Evolutionary conservation across 37 sponge, comb jelly and placozoan genomes (phyloP).

Genomic region (Haliclona indistincta): DNA sequence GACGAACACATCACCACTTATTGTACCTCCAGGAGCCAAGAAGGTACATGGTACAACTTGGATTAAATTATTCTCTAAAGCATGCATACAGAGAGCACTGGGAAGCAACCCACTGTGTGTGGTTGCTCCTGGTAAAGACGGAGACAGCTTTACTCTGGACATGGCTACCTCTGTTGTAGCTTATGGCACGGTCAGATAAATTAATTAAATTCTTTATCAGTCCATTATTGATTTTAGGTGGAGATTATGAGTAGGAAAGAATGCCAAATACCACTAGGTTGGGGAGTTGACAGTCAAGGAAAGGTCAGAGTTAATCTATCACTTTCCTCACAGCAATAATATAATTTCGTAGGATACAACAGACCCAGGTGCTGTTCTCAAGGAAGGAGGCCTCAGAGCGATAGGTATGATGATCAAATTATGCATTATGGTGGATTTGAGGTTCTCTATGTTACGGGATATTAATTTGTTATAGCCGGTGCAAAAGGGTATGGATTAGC

Average conservation of each 20-base stretch:
- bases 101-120: slow-evolving; percentile 88
- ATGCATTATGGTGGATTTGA: no score
- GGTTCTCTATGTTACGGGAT: no score
- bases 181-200: slow-evolving; percentile 89
- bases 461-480: slow-evolving; percentile 39
- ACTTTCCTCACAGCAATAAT: no score
- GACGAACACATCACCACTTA: slow-evolving; percentile 90
- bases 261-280: slow-evolving; percentile 62
- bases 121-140: slow-evolving; percentile 78
- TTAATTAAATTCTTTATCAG: no score
- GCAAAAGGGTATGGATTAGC: slow-evolving; percentile 93
- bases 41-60: slow-evolving; percentile 27
- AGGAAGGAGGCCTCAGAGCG: slow-evolving; percentile 81
- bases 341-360: slow-evolving; percentile 51
- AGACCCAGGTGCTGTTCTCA: slow-evolving; percentile 46
- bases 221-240: slow-evolving; percentile 27
- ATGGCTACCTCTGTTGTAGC: slow-evolving; percentile 93
- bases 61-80: no score
- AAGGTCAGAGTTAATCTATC: no score
- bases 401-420: background rate
- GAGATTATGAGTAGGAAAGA: slow-evolving; percentile 75
- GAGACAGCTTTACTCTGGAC: slow-evolving; percentile 86
- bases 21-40: slow-evolving; percentile 73
- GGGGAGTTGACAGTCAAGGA: slow-evolving; percentile 76
- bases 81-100: slow-evolving; percentile 42